Percentiles rank a stretch among this genome's conserved stretches.
Evolutionary conservation across 2,797 vertebrate species (phyloP).

Genomic region (Dromococcyx pavoninus): DNA sequence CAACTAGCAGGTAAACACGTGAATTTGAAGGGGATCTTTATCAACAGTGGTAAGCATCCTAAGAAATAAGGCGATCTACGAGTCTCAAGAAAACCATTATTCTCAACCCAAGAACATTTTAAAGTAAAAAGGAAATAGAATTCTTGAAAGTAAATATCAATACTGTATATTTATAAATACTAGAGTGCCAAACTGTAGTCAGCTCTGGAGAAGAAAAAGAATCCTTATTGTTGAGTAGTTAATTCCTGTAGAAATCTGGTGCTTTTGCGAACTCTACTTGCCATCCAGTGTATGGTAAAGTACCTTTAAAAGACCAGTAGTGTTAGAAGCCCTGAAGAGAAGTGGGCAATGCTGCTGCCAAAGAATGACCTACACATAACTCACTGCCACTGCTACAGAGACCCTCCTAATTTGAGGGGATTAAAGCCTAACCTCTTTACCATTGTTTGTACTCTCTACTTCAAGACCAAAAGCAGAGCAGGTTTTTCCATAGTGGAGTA

Average conservation of each 20-base stretch:
- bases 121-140: neutral
- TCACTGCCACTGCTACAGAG: neutral
- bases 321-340: neutral
- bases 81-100: neutral
- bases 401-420: neutral
- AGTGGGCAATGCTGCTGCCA: neutral
- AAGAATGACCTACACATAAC: neutral
- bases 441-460: neutral
- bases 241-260: neutral
- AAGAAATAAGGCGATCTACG: neutral
- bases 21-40: neutral
- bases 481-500: neutral
- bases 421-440: neutral
- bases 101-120: neutral
- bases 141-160: neutral
- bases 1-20: conserved; percentile 76
- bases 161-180: neutral
- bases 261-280: neutral
- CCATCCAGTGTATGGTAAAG: neutral
- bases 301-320: neutral
- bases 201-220: neutral
- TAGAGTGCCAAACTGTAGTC: neutral
- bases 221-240: neutral
- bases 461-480: conserved; percentile 3
- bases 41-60: neutral